These are phyloP conservation scores for Galeopterus variegatus DNA, from an alignment of 2,113 vertebrate species.

Conservation along the genomic window DNA sequence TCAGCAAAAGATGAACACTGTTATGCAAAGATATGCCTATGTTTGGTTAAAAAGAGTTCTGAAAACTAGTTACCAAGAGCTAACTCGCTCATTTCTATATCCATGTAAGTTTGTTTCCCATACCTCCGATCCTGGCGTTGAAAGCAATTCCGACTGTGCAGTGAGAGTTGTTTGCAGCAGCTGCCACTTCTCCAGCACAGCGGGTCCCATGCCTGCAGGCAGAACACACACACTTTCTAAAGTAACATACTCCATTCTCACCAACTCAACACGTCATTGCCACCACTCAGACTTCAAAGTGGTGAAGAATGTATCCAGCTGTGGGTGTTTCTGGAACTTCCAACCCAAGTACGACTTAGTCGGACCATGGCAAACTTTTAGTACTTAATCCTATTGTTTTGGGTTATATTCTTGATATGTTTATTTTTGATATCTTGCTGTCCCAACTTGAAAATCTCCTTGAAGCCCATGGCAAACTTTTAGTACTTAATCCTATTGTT, in stretches of 20 bases:
- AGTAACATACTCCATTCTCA: slow-evolving; percentile 69
- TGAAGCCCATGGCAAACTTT: background rate
- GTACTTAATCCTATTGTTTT: slow-evolving; percentile 17
- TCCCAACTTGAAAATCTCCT: slow-evolving; percentile 13
- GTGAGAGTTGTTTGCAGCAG: slow-evolving; percentile 98
- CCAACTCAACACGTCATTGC: slow-evolving; percentile 30
- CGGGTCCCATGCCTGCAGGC: slow-evolving; percentile 97
- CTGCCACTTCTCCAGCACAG: slow-evolving; percentile 98
- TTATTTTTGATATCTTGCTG: slow-evolving; percentile 26
- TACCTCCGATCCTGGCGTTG: slow-evolving; percentile 98
- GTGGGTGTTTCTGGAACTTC: slow-evolving; percentile 13
- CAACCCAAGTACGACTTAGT: background rate
- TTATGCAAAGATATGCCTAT: slow-evolving; percentile 47
- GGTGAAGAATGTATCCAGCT: slow-evolving; percentile 50
- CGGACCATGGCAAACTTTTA: slow-evolving; percentile 20
- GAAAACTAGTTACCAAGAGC: slow-evolving; percentile 59
- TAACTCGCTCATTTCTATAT: background rate
- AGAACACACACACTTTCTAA: slow-evolving; percentile 87
- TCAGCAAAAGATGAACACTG: slow-evolving; percentile 32
- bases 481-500: slow-evolving; percentile 32
- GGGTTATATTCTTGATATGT: background rate
- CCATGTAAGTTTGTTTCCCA: slow-evolving; percentile 79
- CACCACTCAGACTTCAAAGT: slow-evolving; percentile 45
- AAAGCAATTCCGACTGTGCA: slow-evolving; percentile 99
- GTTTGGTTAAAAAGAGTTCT: slow-evolving; percentile 61